Percentiles rank a stretch among this genome's conserved stretches.
Conservation (phyloP, 2,113 vertebrate genomes). For the Datnioides undecimradiatus region DNA sequence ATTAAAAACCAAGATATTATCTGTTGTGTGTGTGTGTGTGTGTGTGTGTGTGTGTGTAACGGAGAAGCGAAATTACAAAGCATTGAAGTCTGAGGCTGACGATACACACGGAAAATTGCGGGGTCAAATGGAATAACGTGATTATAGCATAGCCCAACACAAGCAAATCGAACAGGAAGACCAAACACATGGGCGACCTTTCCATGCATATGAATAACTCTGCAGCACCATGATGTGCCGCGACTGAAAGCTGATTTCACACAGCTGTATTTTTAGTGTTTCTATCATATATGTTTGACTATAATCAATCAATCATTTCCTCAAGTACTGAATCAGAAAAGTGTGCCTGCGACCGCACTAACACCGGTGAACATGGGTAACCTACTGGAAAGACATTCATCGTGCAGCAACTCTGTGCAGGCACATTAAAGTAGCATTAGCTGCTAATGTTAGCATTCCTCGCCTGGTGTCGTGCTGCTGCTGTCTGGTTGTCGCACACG, state of each 20-base stretch:
- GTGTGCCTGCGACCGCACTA: neutral
- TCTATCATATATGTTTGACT: neutral
- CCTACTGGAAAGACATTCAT: too few relatives aligned
- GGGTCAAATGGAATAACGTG: constrained; percentile 28
- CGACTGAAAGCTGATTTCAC: neutral
- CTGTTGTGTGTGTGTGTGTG: neutral
- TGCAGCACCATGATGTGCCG: neutral
- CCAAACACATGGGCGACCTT: neutral
- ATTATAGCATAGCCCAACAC: neutral
- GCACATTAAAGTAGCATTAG: neutral
- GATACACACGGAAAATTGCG: neutral
- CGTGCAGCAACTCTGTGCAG: too few relatives aligned
- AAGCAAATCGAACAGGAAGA: neutral
- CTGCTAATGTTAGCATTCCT: neutral
- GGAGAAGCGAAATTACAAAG: constrained; percentile 11
- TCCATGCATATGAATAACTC: neutral
- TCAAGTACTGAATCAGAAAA: neutral
- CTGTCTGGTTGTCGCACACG: neutral
- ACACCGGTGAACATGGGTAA: neutral
- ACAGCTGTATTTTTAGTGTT: neutral
- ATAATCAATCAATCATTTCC: neutral
- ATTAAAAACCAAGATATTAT: constrained; percentile 60
- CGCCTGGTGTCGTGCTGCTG: neutral
- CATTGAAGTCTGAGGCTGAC: neutral
- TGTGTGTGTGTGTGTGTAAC: neutral